Percentiles rank a stretch among this genome's conserved stretches.
Conservation (phyloP, 2,797 vertebrate genomes). For the Tinamus major region DNA sequence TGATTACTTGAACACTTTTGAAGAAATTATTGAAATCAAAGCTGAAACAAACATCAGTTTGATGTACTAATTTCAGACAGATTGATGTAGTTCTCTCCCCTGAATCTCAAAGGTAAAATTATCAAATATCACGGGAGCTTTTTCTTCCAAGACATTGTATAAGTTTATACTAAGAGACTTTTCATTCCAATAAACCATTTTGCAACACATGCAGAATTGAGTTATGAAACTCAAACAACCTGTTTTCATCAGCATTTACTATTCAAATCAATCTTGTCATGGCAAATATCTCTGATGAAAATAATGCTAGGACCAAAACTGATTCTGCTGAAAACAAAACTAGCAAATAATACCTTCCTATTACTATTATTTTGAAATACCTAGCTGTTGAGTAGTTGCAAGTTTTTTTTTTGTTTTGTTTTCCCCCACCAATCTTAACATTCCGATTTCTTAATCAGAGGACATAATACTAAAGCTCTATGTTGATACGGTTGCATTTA, state of each 20-base stretch:
- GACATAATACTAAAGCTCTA: background rate
- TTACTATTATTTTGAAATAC: background rate
- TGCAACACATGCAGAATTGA: background rate
- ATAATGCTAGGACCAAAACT: background rate
- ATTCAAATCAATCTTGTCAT: background rate
- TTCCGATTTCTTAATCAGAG: background rate
- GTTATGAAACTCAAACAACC: background rate
- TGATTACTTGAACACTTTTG: background rate
- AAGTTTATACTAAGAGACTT: background rate
- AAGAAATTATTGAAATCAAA: background rate
- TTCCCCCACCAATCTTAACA: background rate
- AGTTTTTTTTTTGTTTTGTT: background rate
- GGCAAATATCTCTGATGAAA: background rate
- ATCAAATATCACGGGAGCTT: background rate
- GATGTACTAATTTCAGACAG: background rate
- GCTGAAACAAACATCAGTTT: background rate
- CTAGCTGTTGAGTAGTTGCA: background rate
- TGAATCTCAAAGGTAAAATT: background rate
- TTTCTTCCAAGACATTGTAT: background rate
- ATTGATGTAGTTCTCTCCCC: background rate
- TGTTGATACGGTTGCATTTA: background rate
- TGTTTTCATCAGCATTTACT: background rate
- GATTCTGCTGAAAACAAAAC: background rate
- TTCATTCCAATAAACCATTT: background rate
- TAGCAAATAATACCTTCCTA: background rate